Percentiles rank a stretch among this genome's conserved stretches.
Conservation (phyloP, 1,140 invertebrate genomes). For the Onthophagus taurus region DNA sequence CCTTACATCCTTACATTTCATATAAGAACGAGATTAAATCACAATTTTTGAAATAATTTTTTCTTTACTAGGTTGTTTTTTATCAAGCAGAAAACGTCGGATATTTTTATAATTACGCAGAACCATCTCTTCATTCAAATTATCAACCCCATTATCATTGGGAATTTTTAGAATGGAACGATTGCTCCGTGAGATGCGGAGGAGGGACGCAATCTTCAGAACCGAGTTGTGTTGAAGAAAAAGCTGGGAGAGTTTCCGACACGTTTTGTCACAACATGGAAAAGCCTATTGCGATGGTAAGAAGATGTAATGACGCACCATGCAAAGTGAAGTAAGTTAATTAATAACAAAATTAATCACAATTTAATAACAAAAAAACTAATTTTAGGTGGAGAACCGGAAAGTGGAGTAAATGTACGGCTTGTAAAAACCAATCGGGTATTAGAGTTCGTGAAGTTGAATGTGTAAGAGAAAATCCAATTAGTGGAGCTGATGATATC, state of each 20-base stretch:
- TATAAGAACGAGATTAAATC: no score
- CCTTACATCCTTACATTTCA: no score
- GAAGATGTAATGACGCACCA: constrained; percentile 38
- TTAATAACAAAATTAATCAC: not conserved
- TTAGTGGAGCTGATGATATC: constrained; percentile 37
- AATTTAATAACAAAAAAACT: not conserved
- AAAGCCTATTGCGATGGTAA: constrained; percentile 33
- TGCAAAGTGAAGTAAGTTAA: constrained; percentile 25
- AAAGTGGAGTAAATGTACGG: constrained; percentile 42
- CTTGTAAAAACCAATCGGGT: constrained; percentile 40
- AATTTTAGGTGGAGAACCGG: constrained; percentile 43
- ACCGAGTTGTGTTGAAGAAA: constrained; percentile 39
- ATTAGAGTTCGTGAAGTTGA: constrained; percentile 37
- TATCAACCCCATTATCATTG: constrained; percentile 40
- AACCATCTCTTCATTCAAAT: constrained; percentile 18
- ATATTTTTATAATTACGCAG: constrained; percentile 38
- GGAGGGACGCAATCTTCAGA: constrained; percentile 38
- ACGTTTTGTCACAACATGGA: constrained; percentile 35
- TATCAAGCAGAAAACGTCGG: constrained; percentile 36
- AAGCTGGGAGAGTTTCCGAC: constrained; percentile 37
- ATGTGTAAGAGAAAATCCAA: constrained; percentile 38
- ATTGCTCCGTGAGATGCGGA: constrained; percentile 40
- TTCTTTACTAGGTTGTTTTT: constrained; percentile 35
- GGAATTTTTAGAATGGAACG: constrained; percentile 41
- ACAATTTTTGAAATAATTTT: no score